Conservation (phyloP, 2,888 invertebrate genomes). For the Fabriciana adippe region DNA sequence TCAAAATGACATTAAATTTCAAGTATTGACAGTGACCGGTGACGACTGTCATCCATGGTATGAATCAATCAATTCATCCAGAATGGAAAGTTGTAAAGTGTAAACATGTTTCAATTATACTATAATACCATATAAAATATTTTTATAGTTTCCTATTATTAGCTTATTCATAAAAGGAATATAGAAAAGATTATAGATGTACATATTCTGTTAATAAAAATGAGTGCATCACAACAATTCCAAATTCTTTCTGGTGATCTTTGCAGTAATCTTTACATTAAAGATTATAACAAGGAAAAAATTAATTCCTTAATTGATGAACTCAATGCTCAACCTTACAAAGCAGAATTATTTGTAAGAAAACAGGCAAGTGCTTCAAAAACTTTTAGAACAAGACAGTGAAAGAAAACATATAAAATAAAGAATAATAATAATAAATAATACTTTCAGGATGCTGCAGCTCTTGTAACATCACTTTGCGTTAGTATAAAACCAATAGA, state of each 20-base stretch:
- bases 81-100: background rate
- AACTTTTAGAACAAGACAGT: slow-evolving; percentile 40
- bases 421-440: background rate
- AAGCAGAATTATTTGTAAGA: slow-evolving; percentile 67
- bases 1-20: too few relatives aligned
- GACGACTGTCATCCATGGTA: too few relatives aligned
- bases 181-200: background rate
- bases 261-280: slow-evolving; percentile 61
- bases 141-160: background rate
- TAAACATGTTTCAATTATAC: slow-evolving; percentile 10
- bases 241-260: slow-evolving; percentile 62
- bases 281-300: slow-evolving; percentile 70
- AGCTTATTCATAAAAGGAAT: background rate
- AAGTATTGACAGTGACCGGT: too few relatives aligned
- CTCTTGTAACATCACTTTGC: slow-evolving; percentile 61
- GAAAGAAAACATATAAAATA: background rate
- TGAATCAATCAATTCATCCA: too few relatives aligned
- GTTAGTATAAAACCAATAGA: slow-evolving; percentile 72
- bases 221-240: slow-evolving; percentile 54
- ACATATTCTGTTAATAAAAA: slow-evolving; percentile 10
- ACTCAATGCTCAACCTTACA: slow-evolving; percentile 84
- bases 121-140: background rate
- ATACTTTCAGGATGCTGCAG: slow-evolving; percentile 64
- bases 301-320: slow-evolving; percentile 83
- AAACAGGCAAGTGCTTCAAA: slow-evolving; percentile 64